phyloP scores from a whole-genome alignment of 2,113 vertebrate species.

The Varanus salvator region DNA sequence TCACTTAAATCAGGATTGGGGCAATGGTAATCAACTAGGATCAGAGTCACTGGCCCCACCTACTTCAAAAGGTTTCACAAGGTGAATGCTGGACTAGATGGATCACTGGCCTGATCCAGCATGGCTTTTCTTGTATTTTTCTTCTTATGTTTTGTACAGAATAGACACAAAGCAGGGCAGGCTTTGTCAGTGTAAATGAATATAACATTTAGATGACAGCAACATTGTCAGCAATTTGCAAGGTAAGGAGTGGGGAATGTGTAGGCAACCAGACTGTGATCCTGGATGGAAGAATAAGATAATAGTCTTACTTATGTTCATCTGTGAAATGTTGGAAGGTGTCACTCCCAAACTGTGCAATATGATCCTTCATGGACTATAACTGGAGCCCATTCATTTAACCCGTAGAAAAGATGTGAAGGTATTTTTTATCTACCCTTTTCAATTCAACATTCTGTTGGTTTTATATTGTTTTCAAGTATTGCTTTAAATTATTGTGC shows the following conservation, averaged over 20 bases:
- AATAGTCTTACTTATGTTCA: background rate
- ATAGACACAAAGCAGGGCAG: background rate
- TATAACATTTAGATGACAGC: background rate
- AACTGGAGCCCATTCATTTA: too few species aligned
- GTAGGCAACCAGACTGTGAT: background rate
- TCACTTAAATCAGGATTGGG: background rate
- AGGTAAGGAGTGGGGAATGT: background rate
- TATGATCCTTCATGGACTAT: too few species aligned
- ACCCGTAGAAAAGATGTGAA: too few species aligned
- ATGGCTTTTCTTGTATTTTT: too few species aligned
- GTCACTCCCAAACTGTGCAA: too few species aligned
- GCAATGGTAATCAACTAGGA: background rate
- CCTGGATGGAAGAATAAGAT: background rate
- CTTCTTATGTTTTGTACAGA: background rate
- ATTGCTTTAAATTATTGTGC: too few species aligned
- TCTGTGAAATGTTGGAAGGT: background rate
- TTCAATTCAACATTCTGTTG: too few species aligned
- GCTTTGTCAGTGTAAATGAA: background rate
- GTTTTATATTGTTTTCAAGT: too few species aligned
- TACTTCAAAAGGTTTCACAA: background rate
- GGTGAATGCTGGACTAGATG: background rate
- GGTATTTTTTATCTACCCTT: too few species aligned
- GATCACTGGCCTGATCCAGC: too few species aligned
- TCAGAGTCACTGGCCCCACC: background rate
- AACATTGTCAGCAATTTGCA: background rate